Evolutionary conservation across 2,888 invertebrate species (phyloP).

Genomic region (Cremastinae sp.): DNA sequence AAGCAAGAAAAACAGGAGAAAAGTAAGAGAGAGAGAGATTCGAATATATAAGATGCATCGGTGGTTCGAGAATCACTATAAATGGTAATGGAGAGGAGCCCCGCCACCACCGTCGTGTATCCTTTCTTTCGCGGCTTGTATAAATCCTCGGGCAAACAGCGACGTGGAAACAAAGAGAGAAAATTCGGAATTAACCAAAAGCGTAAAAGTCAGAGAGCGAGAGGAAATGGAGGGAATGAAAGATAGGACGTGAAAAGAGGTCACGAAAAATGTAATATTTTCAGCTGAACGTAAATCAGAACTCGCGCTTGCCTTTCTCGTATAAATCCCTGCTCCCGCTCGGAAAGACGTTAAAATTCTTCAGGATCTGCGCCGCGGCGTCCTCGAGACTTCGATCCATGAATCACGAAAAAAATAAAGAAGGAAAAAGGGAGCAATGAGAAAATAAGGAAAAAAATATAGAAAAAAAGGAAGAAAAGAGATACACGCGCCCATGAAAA

Average conservation of each 20-base stretch:
- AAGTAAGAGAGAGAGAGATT: slow-evolving; percentile 21
- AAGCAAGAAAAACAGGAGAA: neutral
- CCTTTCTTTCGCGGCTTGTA: slow-evolving; percentile 55
- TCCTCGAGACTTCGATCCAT: slow-evolving; percentile 34
- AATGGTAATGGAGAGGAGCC: slow-evolving; percentile 79
- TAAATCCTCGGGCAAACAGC: slow-evolving; percentile 40
- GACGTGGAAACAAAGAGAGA: slow-evolving; percentile 41
- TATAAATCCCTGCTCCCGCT: neutral
- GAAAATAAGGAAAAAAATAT: neutral
- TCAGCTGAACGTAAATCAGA: slow-evolving; percentile 75
- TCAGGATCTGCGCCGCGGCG: neutral
- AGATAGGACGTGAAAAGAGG: slow-evolving; percentile 61
- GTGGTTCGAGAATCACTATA: slow-evolving; percentile 79
- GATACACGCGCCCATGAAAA: slow-evolving; percentile 26
- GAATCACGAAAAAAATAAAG: slow-evolving; percentile 15
- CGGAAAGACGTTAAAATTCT: slow-evolving; percentile 18
- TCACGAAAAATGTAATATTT: slow-evolving; percentile 75
- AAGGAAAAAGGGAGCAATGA: neutral
- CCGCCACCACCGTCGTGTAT: slow-evolving; percentile 71
- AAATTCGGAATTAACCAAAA: slow-evolving; percentile 53
- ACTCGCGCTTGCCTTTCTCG: slow-evolving; percentile 52
- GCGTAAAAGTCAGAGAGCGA: slow-evolving; percentile 33
- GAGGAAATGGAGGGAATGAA: slow-evolving; percentile 33
- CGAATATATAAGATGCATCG: slow-evolving; percentile 62
- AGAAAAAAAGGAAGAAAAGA: neutral